phyloP scores from a whole-genome alignment of 1,140 invertebrate species.

The Neodiprion lecontei region DNA sequence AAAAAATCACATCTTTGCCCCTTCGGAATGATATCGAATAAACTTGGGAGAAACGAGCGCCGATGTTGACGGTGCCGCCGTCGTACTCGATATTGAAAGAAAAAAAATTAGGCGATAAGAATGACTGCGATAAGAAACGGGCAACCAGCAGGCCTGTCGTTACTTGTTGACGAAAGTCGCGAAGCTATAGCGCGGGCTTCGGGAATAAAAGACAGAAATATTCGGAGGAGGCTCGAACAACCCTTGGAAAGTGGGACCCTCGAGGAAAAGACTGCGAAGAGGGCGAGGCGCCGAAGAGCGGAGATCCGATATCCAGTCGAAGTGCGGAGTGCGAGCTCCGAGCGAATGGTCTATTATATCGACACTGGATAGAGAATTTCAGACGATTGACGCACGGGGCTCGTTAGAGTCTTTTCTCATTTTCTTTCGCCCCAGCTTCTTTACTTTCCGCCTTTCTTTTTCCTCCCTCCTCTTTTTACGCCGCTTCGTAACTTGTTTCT shows the following conservation, averaged over 20 bases:
- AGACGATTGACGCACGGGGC: background rate
- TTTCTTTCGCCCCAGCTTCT: too few relatives aligned
- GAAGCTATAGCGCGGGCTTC: background rate
- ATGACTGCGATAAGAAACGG: background rate
- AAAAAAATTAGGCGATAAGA: too few relatives aligned
- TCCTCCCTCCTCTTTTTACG: too few relatives aligned
- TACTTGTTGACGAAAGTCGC: background rate
- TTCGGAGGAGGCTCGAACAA: background rate
- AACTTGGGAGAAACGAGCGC: background rate
- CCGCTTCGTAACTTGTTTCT: too few relatives aligned
- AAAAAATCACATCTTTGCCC: background rate
- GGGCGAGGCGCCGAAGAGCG: background rate
- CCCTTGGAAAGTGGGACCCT: background rate
- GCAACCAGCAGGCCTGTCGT: background rate
- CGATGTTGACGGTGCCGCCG: too few relatives aligned
- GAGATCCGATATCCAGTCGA: slow-evolving; percentile 3
- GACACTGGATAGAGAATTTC: background rate
- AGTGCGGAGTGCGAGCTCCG: background rate
- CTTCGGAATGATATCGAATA: background rate
- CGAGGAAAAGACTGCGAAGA: background rate
- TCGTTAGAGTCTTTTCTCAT: background rate
- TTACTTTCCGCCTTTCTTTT: too few relatives aligned
- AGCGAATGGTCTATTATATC: background rate
- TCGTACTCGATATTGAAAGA: too few relatives aligned
- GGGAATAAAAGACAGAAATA: background rate